These are phyloP conservation scores for Flexamia atlantica DNA, from an alignment of 2,888 invertebrate species.

Conservation along the genomic window DNA sequence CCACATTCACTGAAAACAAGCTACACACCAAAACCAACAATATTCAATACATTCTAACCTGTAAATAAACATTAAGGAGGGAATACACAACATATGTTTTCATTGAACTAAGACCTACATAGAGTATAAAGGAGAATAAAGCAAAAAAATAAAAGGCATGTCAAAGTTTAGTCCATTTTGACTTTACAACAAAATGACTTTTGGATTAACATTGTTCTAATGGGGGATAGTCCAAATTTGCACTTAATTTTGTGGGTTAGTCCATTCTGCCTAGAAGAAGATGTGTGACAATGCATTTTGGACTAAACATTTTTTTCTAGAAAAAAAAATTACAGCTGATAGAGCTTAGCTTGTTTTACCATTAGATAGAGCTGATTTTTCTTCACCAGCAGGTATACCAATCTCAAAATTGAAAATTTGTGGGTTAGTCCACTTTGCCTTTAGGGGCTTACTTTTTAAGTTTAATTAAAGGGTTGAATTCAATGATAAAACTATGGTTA, in stretches of 20 bases:
- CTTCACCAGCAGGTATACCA: too few species aligned
- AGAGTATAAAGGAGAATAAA: slow-evolving; percentile 42
- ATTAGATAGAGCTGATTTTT: too few species aligned
- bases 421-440: too few species aligned
- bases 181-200: too few species aligned
- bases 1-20: slow-evolving; percentile 28
- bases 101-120: slow-evolving; percentile 43
- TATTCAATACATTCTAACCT: slow-evolving; percentile 29
- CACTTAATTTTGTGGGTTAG: slow-evolving; percentile 56
- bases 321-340: too few species aligned
- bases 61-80: slow-evolving; percentile 45
- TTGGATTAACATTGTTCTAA: too few species aligned
- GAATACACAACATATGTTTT: slow-evolving; percentile 45
- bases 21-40: too few species aligned
- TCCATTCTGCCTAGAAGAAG: slow-evolving; percentile 49
- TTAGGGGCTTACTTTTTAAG: too few species aligned
- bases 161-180: slow-evolving; percentile 40
- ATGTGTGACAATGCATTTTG: not conserved
- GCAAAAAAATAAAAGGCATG: slow-evolving; percentile 43
- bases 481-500: too few species aligned
- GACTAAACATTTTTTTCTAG: too few species aligned
- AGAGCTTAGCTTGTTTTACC: not conserved
- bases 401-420: too few species aligned
- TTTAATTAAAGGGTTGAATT: too few species aligned
- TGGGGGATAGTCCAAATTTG: slow-evolving; percentile 49